Evolutionary conservation across 2,888 invertebrate genomes (phyloP), one percentile per base, ranked within the genome.

Genomic region (Leucophenga montana): DNA sequence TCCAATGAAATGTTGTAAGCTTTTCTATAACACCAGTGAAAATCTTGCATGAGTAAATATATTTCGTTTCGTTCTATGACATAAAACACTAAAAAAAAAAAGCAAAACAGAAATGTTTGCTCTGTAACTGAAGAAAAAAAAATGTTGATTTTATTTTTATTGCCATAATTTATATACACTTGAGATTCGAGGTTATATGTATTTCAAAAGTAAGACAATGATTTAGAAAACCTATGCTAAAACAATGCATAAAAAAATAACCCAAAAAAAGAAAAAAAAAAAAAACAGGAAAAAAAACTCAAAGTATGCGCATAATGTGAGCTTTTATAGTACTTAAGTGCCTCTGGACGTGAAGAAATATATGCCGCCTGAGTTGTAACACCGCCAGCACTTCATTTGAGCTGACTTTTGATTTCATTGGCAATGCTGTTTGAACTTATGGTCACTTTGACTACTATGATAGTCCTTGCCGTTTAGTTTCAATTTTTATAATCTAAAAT

Each of bases 81-180:
- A 27, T 27, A 27, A 59, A 77, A 65, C 59, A 62, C 13, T 70
- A 73, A 56, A 53, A 44, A 46, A 53, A 22, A 44, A 67, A 72
- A 69, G 20, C 22, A 66, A 61, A 31, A 50, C 59, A 69, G 27
- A 64, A 74, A 6, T 65, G 39, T 50, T 11, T 18, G 6, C 50
- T 1, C 9, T 18, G 16, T 46, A 46, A 46, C 2, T 4, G 46
- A 14, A 27, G 27, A 27, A 27, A 6, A 46, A 46, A 31, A 59
- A 59, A 59, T 78, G 74, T 73, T 79, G 79, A 79, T 82, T 82
- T 79, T 78, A 75, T 79, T 78, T 80, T 81, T 82, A 82, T 79
- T 75, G 75, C 73, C 75, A 77, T 78, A 76, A 82, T 81, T 82
- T 82, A 82, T 79, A 76, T 68, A 56, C 64, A 54, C 53, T 66